Conservation (phyloP, 2,797 vertebrate genomes). For the Myotis daubentonii region DNA sequence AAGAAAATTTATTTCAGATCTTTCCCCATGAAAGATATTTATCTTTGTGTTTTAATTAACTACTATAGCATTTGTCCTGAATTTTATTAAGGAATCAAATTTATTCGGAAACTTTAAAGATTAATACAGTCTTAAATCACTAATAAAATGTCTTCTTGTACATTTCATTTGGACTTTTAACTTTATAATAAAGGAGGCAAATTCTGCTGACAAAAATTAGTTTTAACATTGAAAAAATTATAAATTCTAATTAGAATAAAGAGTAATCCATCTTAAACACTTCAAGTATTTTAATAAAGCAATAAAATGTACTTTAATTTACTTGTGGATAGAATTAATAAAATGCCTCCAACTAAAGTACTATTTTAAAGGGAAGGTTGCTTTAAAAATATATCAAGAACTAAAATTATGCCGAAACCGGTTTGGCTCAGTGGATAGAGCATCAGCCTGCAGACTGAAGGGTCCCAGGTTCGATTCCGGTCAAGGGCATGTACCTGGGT, state of each 20-base stretch:
- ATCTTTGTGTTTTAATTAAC: constrained; percentile 21
- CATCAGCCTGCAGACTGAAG: no score
- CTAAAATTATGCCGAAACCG: background rate
- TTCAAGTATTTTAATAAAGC: constrained; percentile 45
- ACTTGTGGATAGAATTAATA: background rate
- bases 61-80: background rate
- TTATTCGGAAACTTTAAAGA: constrained; percentile 45
- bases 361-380: background rate
- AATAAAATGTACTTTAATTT: constrained; percentile 21
- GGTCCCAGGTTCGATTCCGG: no score
- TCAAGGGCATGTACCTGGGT: no score
- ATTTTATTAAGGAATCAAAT: constrained; percentile 49
- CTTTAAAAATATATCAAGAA: constrained; percentile 37
- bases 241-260: constrained; percentile 47
- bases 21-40: background rate
- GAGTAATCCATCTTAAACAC: constrained; percentile 15
- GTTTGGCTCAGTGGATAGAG: no score
- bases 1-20: constrained; percentile 9
- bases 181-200: constrained; percentile 23
- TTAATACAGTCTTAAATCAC: constrained; percentile 29
- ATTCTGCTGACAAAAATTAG: constrained; percentile 39
- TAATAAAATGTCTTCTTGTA: constrained; percentile 41
- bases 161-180: constrained; percentile 47
- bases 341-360: constrained; percentile 30
- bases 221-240: constrained; percentile 48